A percentile compares a stretch with the other conserved stretches of the same genome.
Evolutionary conservation across 2,888 invertebrate species (phyloP).

Genomic region (Rhingia campestris): DNA sequence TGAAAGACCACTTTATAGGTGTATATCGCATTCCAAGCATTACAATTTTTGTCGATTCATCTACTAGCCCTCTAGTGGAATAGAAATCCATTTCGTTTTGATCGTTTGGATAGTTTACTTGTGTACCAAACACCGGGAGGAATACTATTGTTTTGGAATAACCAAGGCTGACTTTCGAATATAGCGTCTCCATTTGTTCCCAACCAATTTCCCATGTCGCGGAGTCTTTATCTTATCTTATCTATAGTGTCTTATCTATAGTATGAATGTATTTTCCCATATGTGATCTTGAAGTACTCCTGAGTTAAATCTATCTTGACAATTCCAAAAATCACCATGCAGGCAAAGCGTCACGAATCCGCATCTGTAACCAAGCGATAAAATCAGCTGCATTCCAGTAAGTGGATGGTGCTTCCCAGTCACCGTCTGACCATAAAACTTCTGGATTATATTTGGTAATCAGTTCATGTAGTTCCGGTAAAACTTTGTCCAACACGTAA

Average conservation of each 20-base stretch:
- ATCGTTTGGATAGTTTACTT: constrained; percentile 86
- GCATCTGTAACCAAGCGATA: constrained; percentile 96
- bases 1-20: constrained; percentile 78
- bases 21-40: constrained; percentile 84
- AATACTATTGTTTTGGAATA: constrained; percentile 90
- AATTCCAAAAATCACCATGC: constrained; percentile 95
- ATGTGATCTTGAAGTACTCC: constrained; percentile 89
- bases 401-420: constrained; percentile 92
- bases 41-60: constrained; percentile 80
- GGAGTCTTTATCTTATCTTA: too few species aligned
- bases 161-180: constrained; percentile 91
- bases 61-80: constrained; percentile 80
- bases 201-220: constrained; percentile 91
- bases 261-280: constrained; percentile 98
- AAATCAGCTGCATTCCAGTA: constrained; percentile 94
- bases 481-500: constrained; percentile 88
- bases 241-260: constrained; percentile 91
- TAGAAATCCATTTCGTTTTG: constrained; percentile 84
- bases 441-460: constrained; percentile 88
- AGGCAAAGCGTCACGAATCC: constrained; percentile 90
- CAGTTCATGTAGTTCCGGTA: constrained; percentile 92
- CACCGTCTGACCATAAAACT: constrained; percentile 96
- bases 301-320: constrained; percentile 92
- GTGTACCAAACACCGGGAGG: constrained; percentile 90
- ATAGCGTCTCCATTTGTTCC: constrained; percentile 93